phyloP scores from a whole-genome alignment of 2,113 vertebrate genomes.

The Misgurnus mizolepis region DNA sequence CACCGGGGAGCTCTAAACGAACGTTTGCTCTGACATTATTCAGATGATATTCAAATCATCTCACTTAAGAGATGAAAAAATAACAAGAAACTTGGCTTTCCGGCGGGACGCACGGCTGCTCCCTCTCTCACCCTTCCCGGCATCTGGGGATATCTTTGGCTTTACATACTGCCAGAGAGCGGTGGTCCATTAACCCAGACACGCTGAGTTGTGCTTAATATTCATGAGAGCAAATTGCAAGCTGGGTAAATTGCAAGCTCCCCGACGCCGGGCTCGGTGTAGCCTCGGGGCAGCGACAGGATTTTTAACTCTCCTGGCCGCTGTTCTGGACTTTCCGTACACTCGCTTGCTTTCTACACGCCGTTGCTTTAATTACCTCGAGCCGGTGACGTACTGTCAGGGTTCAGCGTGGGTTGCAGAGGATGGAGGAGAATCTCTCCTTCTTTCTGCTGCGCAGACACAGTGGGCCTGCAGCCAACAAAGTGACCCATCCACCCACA shows the following conservation, averaged over 20 bases:
- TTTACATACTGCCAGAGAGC: constrained; percentile 65
- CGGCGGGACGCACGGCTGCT: neutral
- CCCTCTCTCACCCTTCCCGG: constrained; percentile 57
- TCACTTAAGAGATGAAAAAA: constrained; percentile 61
- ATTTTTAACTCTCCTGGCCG: constrained; percentile 64
- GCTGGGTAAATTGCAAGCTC: constrained; percentile 58
- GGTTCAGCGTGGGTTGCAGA: constrained; percentile 56
- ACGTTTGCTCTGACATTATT: constrained; percentile 57
- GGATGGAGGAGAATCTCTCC: neutral
- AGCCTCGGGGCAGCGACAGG: constrained; percentile 66
- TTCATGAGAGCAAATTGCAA: constrained; percentile 81
- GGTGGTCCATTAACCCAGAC: constrained; percentile 52
- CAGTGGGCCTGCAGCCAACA: constrained; percentile 11
- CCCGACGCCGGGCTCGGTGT: constrained; percentile 51
- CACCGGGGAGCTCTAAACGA: constrained; percentile 67
- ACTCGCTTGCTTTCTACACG: constrained; percentile 49
- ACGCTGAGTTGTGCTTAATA: constrained; percentile 67
- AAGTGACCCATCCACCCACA: constrained; percentile 23
- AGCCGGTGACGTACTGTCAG: constrained; percentile 66
- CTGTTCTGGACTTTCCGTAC: constrained; percentile 40
- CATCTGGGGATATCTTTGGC: constrained; percentile 70
- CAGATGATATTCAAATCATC: constrained; percentile 67
- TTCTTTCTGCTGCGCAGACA: neutral
- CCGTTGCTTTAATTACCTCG: constrained; percentile 76
- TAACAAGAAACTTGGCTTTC: constrained; percentile 2